Evolutionary conservation across 2,888 invertebrate species (phyloP).

Genomic region (Nephrocerus scutellatus): DNA sequence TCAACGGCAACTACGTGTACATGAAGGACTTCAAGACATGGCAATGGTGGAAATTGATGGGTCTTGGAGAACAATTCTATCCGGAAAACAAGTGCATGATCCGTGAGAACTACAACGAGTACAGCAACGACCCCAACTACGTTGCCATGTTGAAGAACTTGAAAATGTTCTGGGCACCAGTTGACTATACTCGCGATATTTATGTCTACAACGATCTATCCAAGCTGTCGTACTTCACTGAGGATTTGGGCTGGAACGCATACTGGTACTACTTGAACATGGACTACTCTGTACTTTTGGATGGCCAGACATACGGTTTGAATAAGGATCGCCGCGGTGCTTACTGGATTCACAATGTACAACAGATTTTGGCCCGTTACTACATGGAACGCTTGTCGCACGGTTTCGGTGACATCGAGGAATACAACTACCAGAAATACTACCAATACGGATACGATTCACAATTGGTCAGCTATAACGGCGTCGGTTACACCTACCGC

Average conservation of each 20-base stretch:
- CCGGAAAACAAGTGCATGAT: conserved; percentile 19
- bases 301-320: conserved; percentile 49
- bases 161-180: conserved; percentile 31
- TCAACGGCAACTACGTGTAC: conserved; percentile 15
- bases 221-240: conserved; percentile 58
- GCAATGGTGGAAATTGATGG: conserved; percentile 31
- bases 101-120: conserved; percentile 20
- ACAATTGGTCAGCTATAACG: conserved; percentile 53
- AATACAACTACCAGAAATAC: conserved; percentile 50
- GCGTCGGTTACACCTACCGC: conserved; percentile 53
- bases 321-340: conserved; percentile 55
- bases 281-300: conserved; percentile 57
- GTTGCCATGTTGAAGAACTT: conserved; percentile 15
- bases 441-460: conserved; percentile 53
- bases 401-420: conserved; percentile 54
- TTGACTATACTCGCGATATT: conserved; percentile 54
- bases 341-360: conserved; percentile 56
- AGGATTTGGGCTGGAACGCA: conserved; percentile 60
- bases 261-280: conserved; percentile 56
- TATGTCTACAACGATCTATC: conserved; percentile 50
- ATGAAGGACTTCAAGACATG: conserved; percentile 25
- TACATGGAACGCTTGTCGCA: conserved; percentile 59
- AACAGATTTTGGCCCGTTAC: conserved; percentile 60
- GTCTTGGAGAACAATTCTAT: conserved; percentile 23
- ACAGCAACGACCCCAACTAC: conserved; percentile 19